Evolutionary conservation across 2,888 invertebrate species (phyloP).

Genomic region (Labia minor): DNA sequence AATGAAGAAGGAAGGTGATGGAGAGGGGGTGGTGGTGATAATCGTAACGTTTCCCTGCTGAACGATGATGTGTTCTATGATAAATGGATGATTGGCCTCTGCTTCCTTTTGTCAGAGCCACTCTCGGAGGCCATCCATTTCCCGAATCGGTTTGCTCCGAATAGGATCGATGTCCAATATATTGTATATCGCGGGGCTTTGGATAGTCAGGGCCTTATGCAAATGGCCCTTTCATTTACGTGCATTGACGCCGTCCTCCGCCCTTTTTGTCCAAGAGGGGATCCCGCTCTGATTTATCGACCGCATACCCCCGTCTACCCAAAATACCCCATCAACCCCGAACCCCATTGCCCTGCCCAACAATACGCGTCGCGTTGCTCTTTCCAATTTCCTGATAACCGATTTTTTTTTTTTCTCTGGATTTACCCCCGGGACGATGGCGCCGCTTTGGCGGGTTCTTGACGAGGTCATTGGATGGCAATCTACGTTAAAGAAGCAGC

Average conservation of each 20-base stretch:
- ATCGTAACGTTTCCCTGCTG: too few relatives aligned
- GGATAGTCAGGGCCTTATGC: background rate
- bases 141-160: too few relatives aligned
- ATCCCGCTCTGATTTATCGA: background rate
- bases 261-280: background rate
- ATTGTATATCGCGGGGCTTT: background rate
- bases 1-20: too few relatives aligned
- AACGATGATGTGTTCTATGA: too few relatives aligned
- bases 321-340: background rate
- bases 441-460: background rate
- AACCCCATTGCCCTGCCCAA: background rate
- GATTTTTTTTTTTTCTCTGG: background rate
- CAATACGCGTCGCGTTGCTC: background rate
- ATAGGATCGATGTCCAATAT: conserved; percentile 3
- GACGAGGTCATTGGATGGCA: background rate
- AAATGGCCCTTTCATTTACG: conserved; percentile 13
- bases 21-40: too few relatives aligned
- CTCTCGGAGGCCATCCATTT: too few relatives aligned
- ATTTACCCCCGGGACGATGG: background rate
- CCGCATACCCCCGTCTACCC: background rate
- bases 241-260: background rate
- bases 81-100: too few relatives aligned
- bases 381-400: conserved; percentile 13
- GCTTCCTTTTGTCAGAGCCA: too few relatives aligned
- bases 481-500: background rate